Evolutionary conservation across 2,797 vertebrate genomes (phyloP), one percentile per base, ranked within the genome.

Genomic region (Amblyraja radiata): DNA sequence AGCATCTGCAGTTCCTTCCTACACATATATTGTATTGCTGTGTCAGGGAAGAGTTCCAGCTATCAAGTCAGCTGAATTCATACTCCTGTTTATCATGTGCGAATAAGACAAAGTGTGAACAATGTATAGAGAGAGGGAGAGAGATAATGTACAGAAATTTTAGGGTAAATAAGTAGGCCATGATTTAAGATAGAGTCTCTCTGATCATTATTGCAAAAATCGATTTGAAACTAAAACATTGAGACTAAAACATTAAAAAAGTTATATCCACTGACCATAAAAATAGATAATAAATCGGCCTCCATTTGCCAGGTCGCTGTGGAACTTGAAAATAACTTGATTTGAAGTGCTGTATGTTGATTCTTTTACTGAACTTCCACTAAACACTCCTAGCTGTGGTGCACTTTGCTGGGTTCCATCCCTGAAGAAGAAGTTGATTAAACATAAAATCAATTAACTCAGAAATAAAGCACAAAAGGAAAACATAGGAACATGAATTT

Each of bases 251-350:
- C 4, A 2, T 58, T 58, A 83, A 14, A 84, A 14, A 61, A 84
- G 8, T 32, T 9, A 32, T 32, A 46, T 16, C 4, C 54, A 96
- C 97, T 94, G 94, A 99, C 99, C 98, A 0, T 97, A 97, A 95
- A 98, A 99, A 94, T 94, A 94, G 84, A 99, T 96, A 93, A 96
- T 97, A 93, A 99, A 99, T 93, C 99, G 96, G 16, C 98, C 99
- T 0, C 98, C 95, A n/a, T 98, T 98, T 95, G 98, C 97, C 0
- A 95, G 96, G 36, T 98, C 98, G 0, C 97, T 98, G 95, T 98
- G 98, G 95, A 99, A 99, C 68, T 97, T 97, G 94, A 99, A 95
- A 94, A 99, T 97, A 94, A 98, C 97, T 95, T 99, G 98, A 95
- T 99, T 99, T 94, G 99, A 99, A 13, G 98, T 98, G 95, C 98